Evolutionary conservation across 2,888 invertebrate genomes (phyloP), one percentile per base, ranked within the genome.

Genomic region (Pseudococcus viburni): DNA sequence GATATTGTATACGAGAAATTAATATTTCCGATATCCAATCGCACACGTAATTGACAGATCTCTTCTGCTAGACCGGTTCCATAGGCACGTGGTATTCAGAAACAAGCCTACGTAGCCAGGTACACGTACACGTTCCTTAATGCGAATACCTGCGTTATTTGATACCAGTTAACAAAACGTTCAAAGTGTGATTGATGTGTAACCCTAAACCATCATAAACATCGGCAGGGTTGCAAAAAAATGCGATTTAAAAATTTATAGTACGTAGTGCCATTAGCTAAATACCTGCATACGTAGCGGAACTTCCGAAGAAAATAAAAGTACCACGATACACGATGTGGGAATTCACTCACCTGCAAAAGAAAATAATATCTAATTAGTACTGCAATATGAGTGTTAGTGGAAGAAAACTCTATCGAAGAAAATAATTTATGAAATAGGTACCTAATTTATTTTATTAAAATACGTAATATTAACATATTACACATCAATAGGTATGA

Each of bases 11-110:
- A 42, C 80, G 42, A 39, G 42, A 80, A 80, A 80, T 80, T 80
- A 42, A 80, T 80, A 80, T 80, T 80, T 80, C 80, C 80, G 42
- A 80, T 80, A 80, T 46, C n/a, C n/a, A 26, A 39, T 15, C 26
- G 42, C n/a, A 15, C 26, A 19, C 26, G 26, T 59, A 73, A 73
- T 73, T 73, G 80, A 42, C 80, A 42, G 80, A n/a, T 80, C 42
- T 19, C 46, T 19, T 80, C 33, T 80, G 80, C 59, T 19, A 59
- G 80, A 80, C 80, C 80, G 80, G 80, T 80, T 80, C 42, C 15
- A 33, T 33, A n/a, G 42, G 80, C 80, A 80, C 80, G 80, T 80
- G 80, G 42, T 80, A n/a, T 33, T 26, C 33, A 73, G 26, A 73
- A 73, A 73, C 68, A 73, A 26, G 26, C 68, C 68, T 73, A 59